Conservation (phyloP, 2,797 vertebrate genomes). For the Notolabrus celidotus region DNA sequence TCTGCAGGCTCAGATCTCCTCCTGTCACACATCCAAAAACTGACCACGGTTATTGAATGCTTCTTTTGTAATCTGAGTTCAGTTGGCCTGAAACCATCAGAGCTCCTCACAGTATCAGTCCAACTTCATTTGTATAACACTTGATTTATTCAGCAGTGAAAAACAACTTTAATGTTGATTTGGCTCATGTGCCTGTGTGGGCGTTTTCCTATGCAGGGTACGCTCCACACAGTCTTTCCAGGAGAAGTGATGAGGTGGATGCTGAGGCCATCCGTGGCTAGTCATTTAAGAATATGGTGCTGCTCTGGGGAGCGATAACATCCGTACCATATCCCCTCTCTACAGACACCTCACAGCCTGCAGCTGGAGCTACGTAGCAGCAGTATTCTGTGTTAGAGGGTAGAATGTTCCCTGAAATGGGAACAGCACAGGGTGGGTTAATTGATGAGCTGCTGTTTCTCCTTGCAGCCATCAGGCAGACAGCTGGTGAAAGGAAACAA, state of each 20-base stretch:
- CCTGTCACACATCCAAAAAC: constrained; percentile 58
- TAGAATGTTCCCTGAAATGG: constrained; percentile 23
- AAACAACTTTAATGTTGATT: constrained; percentile 74
- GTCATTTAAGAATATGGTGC: constrained; percentile 51
- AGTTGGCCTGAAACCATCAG: constrained; percentile 50
- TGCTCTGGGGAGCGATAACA: constrained; percentile 36
- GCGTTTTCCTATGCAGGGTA: constrained; percentile 78
- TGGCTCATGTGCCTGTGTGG: constrained; percentile 78
- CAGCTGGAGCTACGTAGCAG: constrained; percentile 10
- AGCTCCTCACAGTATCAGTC: constrained; percentile 45
- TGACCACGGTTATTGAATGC: constrained; percentile 45
- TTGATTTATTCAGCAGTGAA: constrained; percentile 65
- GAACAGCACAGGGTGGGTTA: constrained; percentile 20
- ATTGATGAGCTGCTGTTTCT: constrained; percentile 45
- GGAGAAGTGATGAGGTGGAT: constrained; percentile 69
- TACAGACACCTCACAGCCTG: constrained; percentile 9
- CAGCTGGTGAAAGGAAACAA: constrained; percentile 37
- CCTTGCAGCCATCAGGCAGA: constrained; percentile 41
- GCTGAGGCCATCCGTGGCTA: constrained; percentile 56
- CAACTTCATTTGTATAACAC: constrained; percentile 59
- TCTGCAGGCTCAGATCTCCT: constrained; percentile 34
- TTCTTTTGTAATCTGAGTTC: constrained; percentile 47
- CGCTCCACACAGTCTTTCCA: constrained; percentile 69
- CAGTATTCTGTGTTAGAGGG: constrained; percentile 12
- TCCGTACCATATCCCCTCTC: constrained; percentile 8